phyloP scores from a whole-genome alignment of 2,888 invertebrate species.

The Xestobium rufovillosum region DNA sequence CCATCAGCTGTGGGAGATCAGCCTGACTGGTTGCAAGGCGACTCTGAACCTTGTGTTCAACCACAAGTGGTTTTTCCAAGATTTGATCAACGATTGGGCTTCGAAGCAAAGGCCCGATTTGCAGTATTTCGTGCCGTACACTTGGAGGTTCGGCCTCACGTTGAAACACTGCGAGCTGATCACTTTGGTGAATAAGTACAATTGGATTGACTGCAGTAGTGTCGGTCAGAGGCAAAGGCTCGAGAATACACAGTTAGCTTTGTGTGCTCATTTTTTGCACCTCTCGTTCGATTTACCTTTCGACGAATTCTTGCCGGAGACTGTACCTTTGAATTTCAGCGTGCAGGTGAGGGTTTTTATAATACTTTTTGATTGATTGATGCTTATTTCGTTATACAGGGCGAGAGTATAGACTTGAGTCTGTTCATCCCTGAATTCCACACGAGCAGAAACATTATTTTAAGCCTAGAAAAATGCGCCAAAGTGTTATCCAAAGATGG shows the following conservation, averaged over 20 bases:
- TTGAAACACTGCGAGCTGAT: conserved; percentile 93
- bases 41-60: conserved; percentile 87
- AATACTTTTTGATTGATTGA: conserved; percentile 2
- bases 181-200: conserved; percentile 90
- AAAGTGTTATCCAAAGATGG: conserved; percentile 76
- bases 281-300: conserved; percentile 92
- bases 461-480: conserved; percentile 81
- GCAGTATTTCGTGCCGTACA: conserved; percentile 92
- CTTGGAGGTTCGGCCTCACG: conserved; percentile 85
- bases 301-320: conserved; percentile 85
- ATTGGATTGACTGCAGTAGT: conserved; percentile 98
- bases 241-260: conserved; percentile 89
- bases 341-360: conserved; percentile 56
- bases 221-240: conserved; percentile 61
- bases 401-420: conserved; percentile 86
- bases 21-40: conserved; percentile 89
- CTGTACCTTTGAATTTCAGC: conserved; percentile 84
- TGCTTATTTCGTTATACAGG: conserved; percentile 41
- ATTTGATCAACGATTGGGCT: conserved; percentile 95
- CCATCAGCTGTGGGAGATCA: conserved; percentile 89
- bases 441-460: conserved; percentile 73
- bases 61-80: conserved; percentile 94
- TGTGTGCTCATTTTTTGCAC: conserved; percentile 90
- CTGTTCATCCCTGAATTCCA: conserved; percentile 88
- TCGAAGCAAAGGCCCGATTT: conserved; percentile 90